phyloP scores from a whole-genome alignment of 2,888 invertebrate genomes.

The Ennomos fuscantarius region DNA sequence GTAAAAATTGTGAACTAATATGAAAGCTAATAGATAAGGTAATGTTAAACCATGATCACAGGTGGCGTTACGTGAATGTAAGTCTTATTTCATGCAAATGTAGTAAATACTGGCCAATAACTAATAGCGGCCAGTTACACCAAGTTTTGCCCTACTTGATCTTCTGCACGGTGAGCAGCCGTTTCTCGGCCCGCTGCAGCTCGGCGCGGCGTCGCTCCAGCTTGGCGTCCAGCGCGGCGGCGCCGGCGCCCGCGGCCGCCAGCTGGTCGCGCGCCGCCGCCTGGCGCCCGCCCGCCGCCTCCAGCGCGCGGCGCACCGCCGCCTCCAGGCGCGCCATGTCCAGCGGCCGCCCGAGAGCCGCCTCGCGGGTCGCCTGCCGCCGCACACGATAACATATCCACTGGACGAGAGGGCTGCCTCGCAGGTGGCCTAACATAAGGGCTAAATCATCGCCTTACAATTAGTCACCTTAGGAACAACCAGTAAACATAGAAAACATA shows the following conservation, averaged over 20 bases:
- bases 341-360: conserved; percentile 92
- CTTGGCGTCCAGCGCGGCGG: conserved; percentile 95
- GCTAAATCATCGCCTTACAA: too few relatives aligned
- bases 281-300: conserved; percentile 88
- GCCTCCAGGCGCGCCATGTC: conserved; percentile 93
- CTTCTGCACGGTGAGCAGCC: conserved; percentile 96
- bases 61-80: too few relatives aligned
- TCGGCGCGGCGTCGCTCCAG: conserved; percentile 96
- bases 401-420: too few relatives aligned
- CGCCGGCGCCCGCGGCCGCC: conserved; percentile 95
- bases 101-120: too few relatives aligned
- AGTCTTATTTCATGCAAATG: too few relatives aligned
- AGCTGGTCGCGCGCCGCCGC: conserved; percentile 91
- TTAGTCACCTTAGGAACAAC: too few relatives aligned
- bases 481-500: too few relatives aligned
- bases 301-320: conserved; percentile 90
- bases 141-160: conserved; percentile 88
- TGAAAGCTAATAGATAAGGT: too few relatives aligned
- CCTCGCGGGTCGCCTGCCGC: conserved; percentile 87
- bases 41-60: too few relatives aligned
- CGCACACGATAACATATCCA: background rate
- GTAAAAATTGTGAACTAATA: too few relatives aligned
- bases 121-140: too few relatives aligned
- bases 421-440: too few relatives aligned
- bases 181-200: conserved; percentile 95